Evolutionary conservation across 2,797 vertebrate genomes (phyloP).

Genomic region (Enteromius argenteus): DNA sequence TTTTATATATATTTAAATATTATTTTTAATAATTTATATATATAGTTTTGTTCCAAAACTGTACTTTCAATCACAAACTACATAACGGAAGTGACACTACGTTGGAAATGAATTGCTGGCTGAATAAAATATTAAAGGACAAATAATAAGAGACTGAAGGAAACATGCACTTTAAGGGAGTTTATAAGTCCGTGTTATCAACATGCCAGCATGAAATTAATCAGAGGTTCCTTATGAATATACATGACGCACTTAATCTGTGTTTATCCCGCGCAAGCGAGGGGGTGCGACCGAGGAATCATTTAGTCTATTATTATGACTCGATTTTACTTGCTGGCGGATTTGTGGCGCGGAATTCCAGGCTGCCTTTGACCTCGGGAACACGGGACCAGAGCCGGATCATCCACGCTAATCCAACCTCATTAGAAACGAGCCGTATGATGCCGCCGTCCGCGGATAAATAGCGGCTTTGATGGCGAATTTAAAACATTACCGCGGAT

Average conservation of each 20-base stretch:
- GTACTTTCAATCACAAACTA: background rate
- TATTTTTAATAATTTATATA: too few relatives aligned
- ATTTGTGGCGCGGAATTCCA: slow-evolving; percentile 66
- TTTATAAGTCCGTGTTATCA: slow-evolving; percentile 20
- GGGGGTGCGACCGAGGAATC: slow-evolving; percentile 40
- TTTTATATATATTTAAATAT: too few relatives aligned
- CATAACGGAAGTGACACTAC: background rate
- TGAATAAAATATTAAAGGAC: background rate
- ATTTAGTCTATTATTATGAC: slow-evolving; percentile 64
- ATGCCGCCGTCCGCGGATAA: slow-evolving; percentile 75
- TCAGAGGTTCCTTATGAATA: slow-evolving; percentile 25
- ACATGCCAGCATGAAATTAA: slow-evolving; percentile 46
- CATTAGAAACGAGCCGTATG: slow-evolving; percentile 86
- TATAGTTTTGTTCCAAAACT: background rate
- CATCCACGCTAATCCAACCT: slow-evolving; percentile 88
- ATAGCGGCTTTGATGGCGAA: slow-evolving; percentile 72
- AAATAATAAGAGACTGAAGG: background rate
- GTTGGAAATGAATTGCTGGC: background rate
- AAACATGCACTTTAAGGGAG: background rate
- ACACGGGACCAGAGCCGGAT: slow-evolving; percentile 78
- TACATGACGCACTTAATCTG: slow-evolving; percentile 36
- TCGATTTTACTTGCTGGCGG: slow-evolving; percentile 56
- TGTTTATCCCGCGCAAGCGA: slow-evolving; percentile 50
- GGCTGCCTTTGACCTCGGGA: slow-evolving; percentile 67
- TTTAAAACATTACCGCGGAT: slow-evolving; percentile 75